A percentile compares a stretch with the other conserved stretches of the same genome.
These are phyloP conservation scores for Anabas testudineus DNA, from an alignment of 2,797 vertebrate species.

Conservation along the genomic window DNA sequence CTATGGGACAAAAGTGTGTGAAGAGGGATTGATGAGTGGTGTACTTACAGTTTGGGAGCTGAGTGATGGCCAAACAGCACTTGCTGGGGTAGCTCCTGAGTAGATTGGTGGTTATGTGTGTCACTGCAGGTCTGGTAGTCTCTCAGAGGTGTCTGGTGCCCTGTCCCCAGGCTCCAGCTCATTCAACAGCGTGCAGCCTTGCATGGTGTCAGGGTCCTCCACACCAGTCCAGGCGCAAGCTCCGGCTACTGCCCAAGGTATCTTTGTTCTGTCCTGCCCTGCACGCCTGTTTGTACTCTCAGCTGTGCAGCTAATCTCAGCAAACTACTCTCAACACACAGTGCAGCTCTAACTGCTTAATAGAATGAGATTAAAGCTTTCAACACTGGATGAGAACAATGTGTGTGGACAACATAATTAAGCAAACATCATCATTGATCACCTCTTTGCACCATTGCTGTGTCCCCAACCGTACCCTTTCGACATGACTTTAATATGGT, in stretches of 20 bases:
- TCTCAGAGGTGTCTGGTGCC: conserved; percentile 85
- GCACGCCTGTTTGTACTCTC: conserved; percentile 67
- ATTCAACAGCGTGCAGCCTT: conserved; percentile 91
- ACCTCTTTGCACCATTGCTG: conserved; percentile 68
- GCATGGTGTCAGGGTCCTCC: conserved; percentile 85
- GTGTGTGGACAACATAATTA: conserved; percentile 57
- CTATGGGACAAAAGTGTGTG: conserved; percentile 57
- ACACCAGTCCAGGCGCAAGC: conserved; percentile 85
- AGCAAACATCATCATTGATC: conserved; percentile 70
- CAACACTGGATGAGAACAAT: conserved; percentile 51
- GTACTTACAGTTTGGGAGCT: conserved; percentile 53
- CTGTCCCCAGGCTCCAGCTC: conserved; percentile 85
- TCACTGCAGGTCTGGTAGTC: conserved; percentile 84
- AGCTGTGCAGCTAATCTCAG: conserved; percentile 63
- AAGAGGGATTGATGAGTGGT: conserved; percentile 66
- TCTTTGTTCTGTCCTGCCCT: conserved; percentile 75
- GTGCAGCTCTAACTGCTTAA: conserved; percentile 40
- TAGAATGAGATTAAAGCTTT: conserved; percentile 28
- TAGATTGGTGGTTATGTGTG: conserved; percentile 82
- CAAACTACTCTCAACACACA: conserved; percentile 53
- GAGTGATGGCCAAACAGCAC: conserved; percentile 64
- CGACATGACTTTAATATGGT: conserved; percentile 49
- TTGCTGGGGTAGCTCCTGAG: conserved; percentile 77
- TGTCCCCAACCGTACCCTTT: conserved; percentile 57
- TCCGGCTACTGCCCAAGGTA: conserved; percentile 85